Evolutionary conservation across 2,113 vertebrate species (phyloP).

Genomic region (Agapornis roseicollis): DNA sequence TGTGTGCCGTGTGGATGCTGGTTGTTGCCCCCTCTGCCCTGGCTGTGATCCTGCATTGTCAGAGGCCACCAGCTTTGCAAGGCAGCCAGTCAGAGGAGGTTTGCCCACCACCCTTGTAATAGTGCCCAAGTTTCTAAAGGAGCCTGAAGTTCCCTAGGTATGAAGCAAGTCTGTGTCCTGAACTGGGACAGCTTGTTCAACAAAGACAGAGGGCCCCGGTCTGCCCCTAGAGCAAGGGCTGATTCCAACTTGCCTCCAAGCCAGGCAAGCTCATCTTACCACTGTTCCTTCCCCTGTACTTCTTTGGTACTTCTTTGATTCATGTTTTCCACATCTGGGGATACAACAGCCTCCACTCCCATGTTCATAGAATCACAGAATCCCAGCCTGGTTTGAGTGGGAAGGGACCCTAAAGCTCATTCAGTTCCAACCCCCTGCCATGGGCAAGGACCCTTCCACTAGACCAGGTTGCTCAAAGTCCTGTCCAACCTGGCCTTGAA

Average conservation of each 20-base stretch:
- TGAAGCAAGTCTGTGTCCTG: not conserved
- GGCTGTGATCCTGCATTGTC: not conserved
- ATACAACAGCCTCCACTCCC: not conserved
- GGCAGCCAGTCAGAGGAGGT: not conserved
- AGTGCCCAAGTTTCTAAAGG: not conserved
- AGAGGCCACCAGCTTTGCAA: not conserved
- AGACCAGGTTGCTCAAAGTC: not conserved
- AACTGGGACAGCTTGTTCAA: not conserved
- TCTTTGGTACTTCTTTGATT: not conserved
- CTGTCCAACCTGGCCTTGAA: not conserved
- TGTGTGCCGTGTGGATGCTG: rapidly evolving
- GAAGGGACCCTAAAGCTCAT: not conserved
- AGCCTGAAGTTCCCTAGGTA: not conserved
- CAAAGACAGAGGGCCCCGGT: not conserved
- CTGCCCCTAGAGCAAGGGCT: not conserved
- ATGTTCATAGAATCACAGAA: not conserved
- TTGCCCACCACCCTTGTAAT: not conserved
- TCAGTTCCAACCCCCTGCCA: not conserved
- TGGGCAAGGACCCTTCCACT: not conserved
- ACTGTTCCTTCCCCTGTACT: not conserved
- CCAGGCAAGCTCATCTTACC: not conserved
- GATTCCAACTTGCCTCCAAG: not conserved
- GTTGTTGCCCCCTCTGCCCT: not conserved
- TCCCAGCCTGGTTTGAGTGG: not conserved
- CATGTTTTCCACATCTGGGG: not conserved